Percentiles rank a stretch among this genome's conserved stretches.
Evolutionary conservation across 2,888 invertebrate genomes (phyloP).

Genomic region (Apotomis turbidana): DNA sequence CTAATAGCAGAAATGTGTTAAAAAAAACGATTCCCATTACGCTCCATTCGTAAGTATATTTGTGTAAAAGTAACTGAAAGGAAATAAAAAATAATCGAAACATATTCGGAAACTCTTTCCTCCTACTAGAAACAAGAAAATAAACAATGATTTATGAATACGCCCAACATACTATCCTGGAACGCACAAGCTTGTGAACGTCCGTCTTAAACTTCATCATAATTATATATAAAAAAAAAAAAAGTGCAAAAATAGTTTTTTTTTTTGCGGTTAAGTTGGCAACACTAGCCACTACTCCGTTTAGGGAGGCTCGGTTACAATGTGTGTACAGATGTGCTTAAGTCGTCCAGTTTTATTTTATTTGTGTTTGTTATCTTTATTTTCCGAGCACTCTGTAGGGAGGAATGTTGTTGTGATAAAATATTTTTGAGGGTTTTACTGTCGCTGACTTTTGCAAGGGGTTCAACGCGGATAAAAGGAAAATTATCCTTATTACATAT

Average conservation of each 20-base stretch:
- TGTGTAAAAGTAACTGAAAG: too few species aligned
- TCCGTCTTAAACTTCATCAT: background rate
- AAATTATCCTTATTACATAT: conserved; percentile 25
- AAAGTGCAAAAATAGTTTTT: background rate
- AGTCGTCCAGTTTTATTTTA: conserved; percentile 38
- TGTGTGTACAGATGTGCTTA: conserved; percentile 42
- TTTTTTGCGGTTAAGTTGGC: background rate
- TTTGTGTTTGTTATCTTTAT: conserved; percentile 36
- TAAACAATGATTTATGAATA: too few species aligned
- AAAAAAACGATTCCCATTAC: too few species aligned
- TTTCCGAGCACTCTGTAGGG: conserved; percentile 35
- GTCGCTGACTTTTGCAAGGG: conserved; percentile 20
- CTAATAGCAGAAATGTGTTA: too few species aligned
- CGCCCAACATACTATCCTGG: too few species aligned
- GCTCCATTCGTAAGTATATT: too few species aligned
- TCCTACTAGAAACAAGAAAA: too few species aligned
- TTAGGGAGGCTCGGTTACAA: conserved; percentile 45
- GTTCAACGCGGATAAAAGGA: conserved; percentile 20
- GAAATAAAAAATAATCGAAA: too few species aligned
- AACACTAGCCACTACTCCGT: conserved; percentile 48
- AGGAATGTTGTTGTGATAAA: conserved; percentile 27
- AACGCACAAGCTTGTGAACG: too few species aligned
- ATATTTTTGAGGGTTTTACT: conserved; percentile 33
- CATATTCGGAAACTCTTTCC: too few species aligned
- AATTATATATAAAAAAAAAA: background rate